These are phyloP conservation scores for Lepidocyrtinus sp. DNA, from an alignment of 2,888 invertebrate genomes.

Conservation along the genomic window DNA sequence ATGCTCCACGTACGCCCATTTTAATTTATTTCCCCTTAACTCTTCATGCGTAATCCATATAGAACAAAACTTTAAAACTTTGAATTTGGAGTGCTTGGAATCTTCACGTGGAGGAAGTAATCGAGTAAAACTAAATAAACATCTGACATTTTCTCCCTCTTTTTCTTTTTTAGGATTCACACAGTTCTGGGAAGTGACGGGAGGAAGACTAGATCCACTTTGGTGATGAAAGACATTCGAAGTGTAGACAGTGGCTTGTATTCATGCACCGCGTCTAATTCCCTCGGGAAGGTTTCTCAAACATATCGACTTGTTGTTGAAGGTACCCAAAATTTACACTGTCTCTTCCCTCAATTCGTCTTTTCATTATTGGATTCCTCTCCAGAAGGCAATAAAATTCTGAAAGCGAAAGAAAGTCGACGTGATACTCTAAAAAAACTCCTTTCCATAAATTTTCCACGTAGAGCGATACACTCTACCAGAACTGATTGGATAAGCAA, in stretches of 20 bases:
- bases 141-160: no score
- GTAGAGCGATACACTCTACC: no score
- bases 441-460: no score
- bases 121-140: no score
- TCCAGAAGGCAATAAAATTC: conserved; percentile 29
- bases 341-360: conserved; percentile 27
- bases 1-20: neutral
- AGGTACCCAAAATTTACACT: conserved; percentile 62
- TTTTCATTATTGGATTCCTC: conserved; percentile 53
- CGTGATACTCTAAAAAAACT: neutral
- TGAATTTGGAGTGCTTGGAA: neutral
- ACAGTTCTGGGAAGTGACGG: conserved; percentile 63
- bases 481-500: no score
- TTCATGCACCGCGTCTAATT: conserved; percentile 65
- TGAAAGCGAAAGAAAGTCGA: no score
- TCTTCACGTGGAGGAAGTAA: neutral
- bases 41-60: neutral
- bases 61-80: neutral
- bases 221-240: conserved; percentile 67
- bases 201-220: conserved; percentile 64
- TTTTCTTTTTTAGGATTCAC: conserved; percentile 56
- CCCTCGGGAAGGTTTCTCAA: conserved; percentile 65
- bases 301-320: conserved; percentile 66
- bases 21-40: neutral
- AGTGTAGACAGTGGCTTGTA: conserved; percentile 64